Conservation (phyloP, 1,140 invertebrate species). For the Brachionus calyciflorus region DNA sequence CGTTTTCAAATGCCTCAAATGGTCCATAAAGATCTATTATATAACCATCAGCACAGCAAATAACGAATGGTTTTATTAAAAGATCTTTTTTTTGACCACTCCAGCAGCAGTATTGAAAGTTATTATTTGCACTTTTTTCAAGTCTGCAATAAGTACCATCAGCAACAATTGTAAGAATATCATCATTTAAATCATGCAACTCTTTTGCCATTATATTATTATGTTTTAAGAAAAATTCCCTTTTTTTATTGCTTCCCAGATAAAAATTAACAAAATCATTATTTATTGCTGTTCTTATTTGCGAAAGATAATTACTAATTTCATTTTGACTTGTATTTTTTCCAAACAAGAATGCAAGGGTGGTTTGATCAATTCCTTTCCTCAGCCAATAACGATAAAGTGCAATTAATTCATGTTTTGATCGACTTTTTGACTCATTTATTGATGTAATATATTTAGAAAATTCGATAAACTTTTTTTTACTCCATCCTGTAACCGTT, state of each 20-base stretch:
- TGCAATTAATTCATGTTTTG: conserved; percentile 7
- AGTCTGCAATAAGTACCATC: conserved; percentile 9
- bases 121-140: conserved; percentile 26
- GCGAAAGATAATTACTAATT: conserved; percentile 6
- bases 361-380: neutral
- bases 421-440: neutral
- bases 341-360: neutral
- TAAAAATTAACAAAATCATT: conserved; percentile 20
- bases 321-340: neutral
- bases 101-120: conserved; percentile 8
- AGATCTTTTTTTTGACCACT: conserved; percentile 3
- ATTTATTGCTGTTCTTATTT: neutral
- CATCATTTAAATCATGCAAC: neutral
- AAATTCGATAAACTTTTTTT: conserved; percentile 1
- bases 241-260: conserved; percentile 3
- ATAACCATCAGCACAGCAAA: conserved; percentile 18
- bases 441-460: neutral
- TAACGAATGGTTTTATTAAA: conserved; percentile 7
- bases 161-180: conserved; percentile 8
- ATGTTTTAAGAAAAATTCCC: conserved; percentile 29
- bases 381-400: conserved; percentile 22
- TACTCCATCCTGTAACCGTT: conserved; percentile 12
- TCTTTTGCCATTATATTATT: conserved; percentile 11
- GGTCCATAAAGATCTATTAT: conserved; percentile 15
- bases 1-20: conserved; percentile 10